Conservation (phyloP, 2,888 invertebrate genomes). For the Corythucha ciliata region DNA sequence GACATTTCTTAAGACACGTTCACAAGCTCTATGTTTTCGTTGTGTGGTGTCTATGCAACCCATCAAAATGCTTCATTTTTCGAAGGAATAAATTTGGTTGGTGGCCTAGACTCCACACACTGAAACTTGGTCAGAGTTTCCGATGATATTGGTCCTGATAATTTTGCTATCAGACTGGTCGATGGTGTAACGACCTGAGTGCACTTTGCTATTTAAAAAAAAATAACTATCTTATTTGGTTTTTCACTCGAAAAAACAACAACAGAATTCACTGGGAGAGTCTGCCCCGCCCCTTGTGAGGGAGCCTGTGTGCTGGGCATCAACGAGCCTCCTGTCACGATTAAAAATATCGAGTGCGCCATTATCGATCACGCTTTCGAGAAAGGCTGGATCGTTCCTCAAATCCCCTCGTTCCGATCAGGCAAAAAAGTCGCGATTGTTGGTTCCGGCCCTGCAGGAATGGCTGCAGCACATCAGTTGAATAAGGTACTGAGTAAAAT, state of each 20-base stretch:
- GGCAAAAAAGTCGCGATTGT: conserved; percentile 80
- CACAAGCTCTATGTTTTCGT: too few species aligned
- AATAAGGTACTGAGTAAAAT: too few species aligned
- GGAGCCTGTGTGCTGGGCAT: conserved; percentile 95
- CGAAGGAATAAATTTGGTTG: too few species aligned
- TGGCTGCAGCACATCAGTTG: conserved; percentile 93
- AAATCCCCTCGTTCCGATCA: conserved; percentile 62
- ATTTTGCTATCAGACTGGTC: too few species aligned
- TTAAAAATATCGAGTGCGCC: conserved; percentile 97
- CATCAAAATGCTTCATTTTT: too few species aligned
- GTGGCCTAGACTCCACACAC: too few species aligned
- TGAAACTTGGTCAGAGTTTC: too few species aligned
- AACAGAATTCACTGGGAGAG: conserved; percentile 81
- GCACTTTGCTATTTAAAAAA: neutral
- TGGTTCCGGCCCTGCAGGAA: conserved; percentile 88
- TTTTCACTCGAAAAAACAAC: conserved; percentile 8
- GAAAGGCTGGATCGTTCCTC: conserved; percentile 84
- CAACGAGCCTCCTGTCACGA: conserved; percentile 92
- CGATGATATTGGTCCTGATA: too few species aligned
- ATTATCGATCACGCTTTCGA: conserved; percentile 98
- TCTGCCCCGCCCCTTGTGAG: conserved; percentile 96
- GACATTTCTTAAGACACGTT: too few species aligned
- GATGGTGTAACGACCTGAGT: neutral
- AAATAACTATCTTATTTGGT: neutral
- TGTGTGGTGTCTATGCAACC: too few species aligned